phyloP scores from a whole-genome alignment of 2,113 vertebrate genomes.

The Edolisoma coerulescens region DNA sequence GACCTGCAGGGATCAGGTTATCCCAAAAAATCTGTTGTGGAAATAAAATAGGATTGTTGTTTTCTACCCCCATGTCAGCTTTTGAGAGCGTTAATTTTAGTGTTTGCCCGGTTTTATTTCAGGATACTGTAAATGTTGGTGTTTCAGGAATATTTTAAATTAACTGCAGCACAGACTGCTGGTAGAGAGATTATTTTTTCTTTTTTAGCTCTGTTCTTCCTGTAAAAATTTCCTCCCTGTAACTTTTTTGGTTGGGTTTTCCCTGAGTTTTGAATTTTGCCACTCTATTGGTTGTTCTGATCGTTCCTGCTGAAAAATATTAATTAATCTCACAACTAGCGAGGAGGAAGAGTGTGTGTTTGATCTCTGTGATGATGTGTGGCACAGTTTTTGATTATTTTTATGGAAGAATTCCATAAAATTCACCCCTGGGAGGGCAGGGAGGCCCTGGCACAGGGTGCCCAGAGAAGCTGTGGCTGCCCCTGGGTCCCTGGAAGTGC shows the following conservation, averaged over 20 bases:
- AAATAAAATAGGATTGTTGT: fast-evolving
- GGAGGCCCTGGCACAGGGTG: not conserved
- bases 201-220: not conserved
- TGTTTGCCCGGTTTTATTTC: not conserved
- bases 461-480: not conserved
- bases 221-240: not conserved
- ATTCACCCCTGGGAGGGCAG: not conserved
- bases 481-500: not conserved
- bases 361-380: not conserved
- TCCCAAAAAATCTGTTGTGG: not conserved
- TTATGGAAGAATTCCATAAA: not conserved
- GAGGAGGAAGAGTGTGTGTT: not conserved
- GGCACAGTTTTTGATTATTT: not conserved
- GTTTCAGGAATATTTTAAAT: not conserved
- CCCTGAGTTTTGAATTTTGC: not conserved
- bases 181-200: not conserved
- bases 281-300: fast-evolving
- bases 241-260: not conserved
- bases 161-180: not conserved
- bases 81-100: fast-evolving
- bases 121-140: not conserved
- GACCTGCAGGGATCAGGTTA: not conserved
- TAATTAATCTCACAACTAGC: not conserved
- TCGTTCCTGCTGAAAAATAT: not conserved
- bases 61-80: fast-evolving